Evolutionary conservation across 2,113 vertebrate genomes (phyloP).

Genomic region (Oreochromis tanganicae): DNA sequence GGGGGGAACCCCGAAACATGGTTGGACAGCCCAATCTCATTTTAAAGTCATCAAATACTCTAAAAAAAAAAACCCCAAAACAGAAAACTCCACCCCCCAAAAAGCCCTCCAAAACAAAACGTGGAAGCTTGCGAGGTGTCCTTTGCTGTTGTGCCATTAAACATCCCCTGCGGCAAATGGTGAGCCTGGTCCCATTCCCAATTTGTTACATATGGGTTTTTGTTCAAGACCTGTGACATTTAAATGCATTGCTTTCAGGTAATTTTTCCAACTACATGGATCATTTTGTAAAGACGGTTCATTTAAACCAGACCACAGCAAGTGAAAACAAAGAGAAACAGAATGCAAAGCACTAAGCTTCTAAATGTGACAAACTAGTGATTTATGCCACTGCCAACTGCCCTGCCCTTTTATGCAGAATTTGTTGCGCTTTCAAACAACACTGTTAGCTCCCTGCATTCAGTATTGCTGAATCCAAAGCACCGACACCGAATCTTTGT

Average conservation of each 20-base stretch:
- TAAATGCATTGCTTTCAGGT: background rate
- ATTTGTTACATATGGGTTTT: background rate
- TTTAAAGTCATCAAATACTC: background rate
- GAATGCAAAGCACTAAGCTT: background rate
- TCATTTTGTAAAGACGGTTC: background rate
- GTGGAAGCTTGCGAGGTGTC: background rate
- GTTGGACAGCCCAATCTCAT: background rate
- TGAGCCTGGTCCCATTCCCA: background rate
- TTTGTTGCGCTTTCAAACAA: background rate
- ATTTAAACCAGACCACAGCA: background rate
- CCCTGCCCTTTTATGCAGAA: background rate
- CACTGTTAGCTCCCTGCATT: background rate
- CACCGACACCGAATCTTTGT: background rate
- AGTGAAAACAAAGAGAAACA: background rate
- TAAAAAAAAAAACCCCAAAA: background rate
- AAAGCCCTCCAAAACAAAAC: background rate
- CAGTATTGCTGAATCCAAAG: background rate
- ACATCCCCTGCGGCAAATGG: background rate
- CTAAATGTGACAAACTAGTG: background rate
- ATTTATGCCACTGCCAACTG: background rate
- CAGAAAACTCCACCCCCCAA: fast-evolving
- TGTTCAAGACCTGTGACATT: background rate
- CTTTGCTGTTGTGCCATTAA: background rate
- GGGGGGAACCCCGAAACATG: fast-evolving
- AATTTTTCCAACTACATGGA: background rate